Evolutionary conservation across 23 tunicate species (phyloP).

Genomic region (Halocynthia roretzi): DNA sequence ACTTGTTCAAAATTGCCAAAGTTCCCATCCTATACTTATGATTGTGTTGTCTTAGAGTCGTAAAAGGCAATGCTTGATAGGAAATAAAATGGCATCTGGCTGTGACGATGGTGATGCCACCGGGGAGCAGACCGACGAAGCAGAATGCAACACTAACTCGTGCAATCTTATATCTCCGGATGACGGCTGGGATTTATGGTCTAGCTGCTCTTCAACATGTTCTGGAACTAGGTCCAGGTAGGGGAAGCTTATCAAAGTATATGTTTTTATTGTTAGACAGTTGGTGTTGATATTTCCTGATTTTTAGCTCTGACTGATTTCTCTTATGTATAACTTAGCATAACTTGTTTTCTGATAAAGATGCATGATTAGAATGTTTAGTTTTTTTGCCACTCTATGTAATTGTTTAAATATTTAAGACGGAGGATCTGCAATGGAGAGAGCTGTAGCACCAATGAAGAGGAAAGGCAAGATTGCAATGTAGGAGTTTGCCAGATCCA

Average conservation of each 20-base stretch:
- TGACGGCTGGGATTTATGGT: not conserved
- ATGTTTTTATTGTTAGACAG: not conserved
- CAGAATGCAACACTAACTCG: not conserved
- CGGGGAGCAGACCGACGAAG: not conserved
- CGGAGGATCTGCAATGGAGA: no score
- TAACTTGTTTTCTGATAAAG: no score
- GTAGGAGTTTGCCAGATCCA: no score
- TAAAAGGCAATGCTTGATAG: not conserved
- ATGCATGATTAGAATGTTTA: no score
- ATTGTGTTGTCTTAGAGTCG: not conserved
- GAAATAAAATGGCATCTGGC: not conserved
- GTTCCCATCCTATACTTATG: no score
- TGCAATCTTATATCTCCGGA: not conserved
- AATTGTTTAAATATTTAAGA: no score
- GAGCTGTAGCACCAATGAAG: no score
- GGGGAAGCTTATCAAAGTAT: not conserved
- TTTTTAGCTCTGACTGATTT: no score
- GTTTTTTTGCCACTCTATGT: no score
- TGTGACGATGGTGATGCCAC: conserved; percentile 6
- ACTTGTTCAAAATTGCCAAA: no score
- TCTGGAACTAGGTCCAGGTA: not conserved
- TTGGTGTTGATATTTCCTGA: not conserved
- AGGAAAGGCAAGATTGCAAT: no score
- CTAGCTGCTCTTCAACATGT: conserved; percentile 7
- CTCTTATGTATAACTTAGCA: no score